A percentile compares a stretch with the other conserved stretches of the same genome.
Evolutionary conservation across 2,113 vertebrate species (phyloP).

Genomic region (Pterocles burchelli): DNA sequence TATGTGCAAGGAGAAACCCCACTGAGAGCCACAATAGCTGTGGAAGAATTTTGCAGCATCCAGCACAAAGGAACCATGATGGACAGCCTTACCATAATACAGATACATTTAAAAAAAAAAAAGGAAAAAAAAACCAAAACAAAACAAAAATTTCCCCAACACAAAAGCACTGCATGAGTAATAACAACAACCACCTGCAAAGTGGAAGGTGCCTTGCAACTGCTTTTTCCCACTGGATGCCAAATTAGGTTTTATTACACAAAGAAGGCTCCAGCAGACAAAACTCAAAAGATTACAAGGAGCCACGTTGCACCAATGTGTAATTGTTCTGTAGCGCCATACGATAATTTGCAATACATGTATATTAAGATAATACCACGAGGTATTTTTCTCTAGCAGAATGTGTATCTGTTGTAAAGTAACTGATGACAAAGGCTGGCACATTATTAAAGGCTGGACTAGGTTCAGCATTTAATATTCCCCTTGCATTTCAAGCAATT

Average conservation of each 20-base stretch:
- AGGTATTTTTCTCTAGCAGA: neutral
- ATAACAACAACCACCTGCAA: neutral
- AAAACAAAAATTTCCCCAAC: neutral
- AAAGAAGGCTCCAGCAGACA: neutral
- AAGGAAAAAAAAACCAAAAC: too few relatives aligned
- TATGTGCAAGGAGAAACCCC: neutral
- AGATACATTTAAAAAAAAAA: neutral
- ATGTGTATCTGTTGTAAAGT: conserved; percentile 23
- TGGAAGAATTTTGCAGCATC: neutral
- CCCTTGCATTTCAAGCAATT: conserved; percentile 4
- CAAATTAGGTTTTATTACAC: neutral
- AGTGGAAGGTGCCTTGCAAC: neutral
- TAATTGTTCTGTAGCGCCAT: neutral
- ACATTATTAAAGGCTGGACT: conserved; percentile 30
- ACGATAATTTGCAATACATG: neutral
- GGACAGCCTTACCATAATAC: neutral
- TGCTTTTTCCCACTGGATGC: neutral
- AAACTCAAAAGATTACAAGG: neutral
- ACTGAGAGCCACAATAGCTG: neutral
- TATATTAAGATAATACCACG: neutral
- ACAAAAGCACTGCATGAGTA: neutral
- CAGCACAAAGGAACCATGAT: neutral
- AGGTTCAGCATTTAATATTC: conserved; percentile 44
- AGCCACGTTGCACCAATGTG: neutral
- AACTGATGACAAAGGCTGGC: conserved; percentile 54